These are phyloP conservation scores for Polydrusus pterygomalis DNA, from an alignment of 2,888 invertebrate species.

Conservation along the genomic window DNA sequence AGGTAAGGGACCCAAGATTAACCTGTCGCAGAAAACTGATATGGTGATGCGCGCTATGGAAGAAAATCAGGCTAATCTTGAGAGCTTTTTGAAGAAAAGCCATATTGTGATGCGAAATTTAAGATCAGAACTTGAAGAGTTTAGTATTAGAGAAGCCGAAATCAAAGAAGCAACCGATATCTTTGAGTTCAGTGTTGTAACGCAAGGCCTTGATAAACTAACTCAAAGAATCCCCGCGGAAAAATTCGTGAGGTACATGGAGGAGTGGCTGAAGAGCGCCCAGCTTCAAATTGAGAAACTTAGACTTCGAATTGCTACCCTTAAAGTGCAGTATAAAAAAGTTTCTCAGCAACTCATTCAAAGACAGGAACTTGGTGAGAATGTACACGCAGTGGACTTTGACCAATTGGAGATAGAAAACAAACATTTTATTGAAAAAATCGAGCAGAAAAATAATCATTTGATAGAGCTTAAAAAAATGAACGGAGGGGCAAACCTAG, in stretches of 20 bases:
- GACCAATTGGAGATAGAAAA: constrained; percentile 79
- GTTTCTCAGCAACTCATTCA: constrained; percentile 74
- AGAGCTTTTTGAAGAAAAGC: constrained; percentile 57
- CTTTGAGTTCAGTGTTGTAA: constrained; percentile 74
- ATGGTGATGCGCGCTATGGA: constrained; percentile 62
- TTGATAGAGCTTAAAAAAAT: constrained; percentile 76
- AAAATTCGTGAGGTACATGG: constrained; percentile 74
- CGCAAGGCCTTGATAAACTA: constrained; percentile 71
- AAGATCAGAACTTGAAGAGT: constrained; percentile 71
- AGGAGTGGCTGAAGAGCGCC: constrained; percentile 76
- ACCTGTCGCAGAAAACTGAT: constrained; percentile 61
- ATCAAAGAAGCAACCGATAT: constrained; percentile 72
- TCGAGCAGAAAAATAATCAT: constrained; percentile 75
- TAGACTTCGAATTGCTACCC: constrained; percentile 75
- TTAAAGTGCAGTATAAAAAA: constrained; percentile 75
- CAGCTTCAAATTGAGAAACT: constrained; percentile 77
- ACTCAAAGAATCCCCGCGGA: constrained; percentile 79
- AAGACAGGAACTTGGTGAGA: constrained; percentile 76
- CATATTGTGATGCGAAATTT: constrained; percentile 58
- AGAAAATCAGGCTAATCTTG: constrained; percentile 57
- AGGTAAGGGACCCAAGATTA: constrained; percentile 60
- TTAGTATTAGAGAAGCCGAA: constrained; percentile 73
- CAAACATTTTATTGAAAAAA: constrained; percentile 72
- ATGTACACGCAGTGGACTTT: constrained; percentile 78
- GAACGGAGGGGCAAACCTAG: constrained; percentile 75